Evolutionary conservation across 2,888 invertebrate genomes (phyloP).

Genomic region (Perizoma affinitatum): DNA sequence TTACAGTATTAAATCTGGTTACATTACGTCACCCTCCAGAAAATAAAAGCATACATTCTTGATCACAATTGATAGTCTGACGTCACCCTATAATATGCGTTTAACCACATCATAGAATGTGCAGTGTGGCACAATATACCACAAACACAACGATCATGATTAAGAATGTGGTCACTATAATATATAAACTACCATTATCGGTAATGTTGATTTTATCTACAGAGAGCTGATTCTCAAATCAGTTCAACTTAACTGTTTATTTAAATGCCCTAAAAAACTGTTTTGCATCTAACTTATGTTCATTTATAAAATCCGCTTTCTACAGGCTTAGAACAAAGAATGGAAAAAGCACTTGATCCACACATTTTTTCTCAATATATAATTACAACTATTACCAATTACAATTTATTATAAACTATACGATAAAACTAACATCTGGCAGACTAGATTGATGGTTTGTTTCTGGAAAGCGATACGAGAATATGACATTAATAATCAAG

Average conservation of each 20-base stretch:
- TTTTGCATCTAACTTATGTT: too few species aligned
- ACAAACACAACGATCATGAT: conserved; percentile 17
- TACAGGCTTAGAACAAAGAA: too few species aligned
- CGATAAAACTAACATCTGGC: conserved; percentile 22
- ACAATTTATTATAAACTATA: conserved; percentile 5
- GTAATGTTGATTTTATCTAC: too few species aligned
- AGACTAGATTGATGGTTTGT: conserved; percentile 24
- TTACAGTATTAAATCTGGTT: too few species aligned
- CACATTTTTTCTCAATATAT: too few species aligned
- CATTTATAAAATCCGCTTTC: too few species aligned
- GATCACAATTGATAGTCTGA: conserved; percentile 43
- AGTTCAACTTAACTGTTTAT: too few species aligned
- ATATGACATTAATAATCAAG: conserved; percentile 53
- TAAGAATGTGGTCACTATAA: conserved; percentile 13
- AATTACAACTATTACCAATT: conserved; percentile 5
- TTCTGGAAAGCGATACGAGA: conserved; percentile 48
- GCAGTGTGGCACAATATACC: conserved; percentile 55
- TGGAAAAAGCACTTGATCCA: too few species aligned
- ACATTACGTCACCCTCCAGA: neutral
- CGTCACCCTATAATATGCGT: conserved; percentile 45
- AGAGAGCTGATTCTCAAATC: too few species aligned
- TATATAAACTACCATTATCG: conserved; percentile 1
- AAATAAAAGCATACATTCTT: conserved; percentile 5
- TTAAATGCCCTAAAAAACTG: too few species aligned
- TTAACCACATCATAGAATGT: conserved; percentile 59